These are phyloP conservation scores for Eublepharis macularius DNA, from an alignment of 2,113 vertebrate genomes.

Conservation along the genomic window DNA sequence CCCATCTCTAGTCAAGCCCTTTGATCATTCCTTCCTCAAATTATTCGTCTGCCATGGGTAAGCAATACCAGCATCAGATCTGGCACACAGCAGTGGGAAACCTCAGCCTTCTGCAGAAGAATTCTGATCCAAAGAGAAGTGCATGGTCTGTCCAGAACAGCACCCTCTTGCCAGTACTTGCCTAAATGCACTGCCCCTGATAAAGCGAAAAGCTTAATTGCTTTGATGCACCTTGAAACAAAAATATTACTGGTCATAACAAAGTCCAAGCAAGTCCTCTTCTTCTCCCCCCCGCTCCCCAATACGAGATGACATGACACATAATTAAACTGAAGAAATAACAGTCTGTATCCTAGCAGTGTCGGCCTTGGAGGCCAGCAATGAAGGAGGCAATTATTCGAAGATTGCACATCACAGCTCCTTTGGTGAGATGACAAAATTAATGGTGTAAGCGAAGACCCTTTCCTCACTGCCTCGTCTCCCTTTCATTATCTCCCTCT, in stretches of 20 bases:
- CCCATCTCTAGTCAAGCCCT: too few species aligned
- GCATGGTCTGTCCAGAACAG: too few species aligned
- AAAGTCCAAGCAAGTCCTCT: background rate
- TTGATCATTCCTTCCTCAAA: too few species aligned
- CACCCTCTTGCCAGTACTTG: background rate
- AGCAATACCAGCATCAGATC: too few species aligned
- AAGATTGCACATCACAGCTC: background rate
- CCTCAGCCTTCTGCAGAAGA: background rate
- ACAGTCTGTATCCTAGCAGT: background rate
- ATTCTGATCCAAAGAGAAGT: background rate
- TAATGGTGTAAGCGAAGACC: background rate
- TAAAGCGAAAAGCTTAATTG: background rate
- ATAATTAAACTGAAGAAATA: background rate
- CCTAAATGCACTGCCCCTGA: background rate
- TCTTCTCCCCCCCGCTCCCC: background rate
- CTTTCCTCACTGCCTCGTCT: background rate
- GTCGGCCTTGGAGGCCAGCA: background rate
- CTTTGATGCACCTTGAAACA: background rate
- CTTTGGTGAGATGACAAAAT: conserved; percentile 18
- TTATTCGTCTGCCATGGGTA: too few species aligned
- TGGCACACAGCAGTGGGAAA: too few species aligned
- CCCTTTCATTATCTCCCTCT: background rate
- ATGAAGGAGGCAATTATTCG: background rate
- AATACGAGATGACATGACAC: background rate
- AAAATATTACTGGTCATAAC: background rate